Conservation (phyloP, 1,140 invertebrate genomes). For the Lasioglossum albipes region DNA sequence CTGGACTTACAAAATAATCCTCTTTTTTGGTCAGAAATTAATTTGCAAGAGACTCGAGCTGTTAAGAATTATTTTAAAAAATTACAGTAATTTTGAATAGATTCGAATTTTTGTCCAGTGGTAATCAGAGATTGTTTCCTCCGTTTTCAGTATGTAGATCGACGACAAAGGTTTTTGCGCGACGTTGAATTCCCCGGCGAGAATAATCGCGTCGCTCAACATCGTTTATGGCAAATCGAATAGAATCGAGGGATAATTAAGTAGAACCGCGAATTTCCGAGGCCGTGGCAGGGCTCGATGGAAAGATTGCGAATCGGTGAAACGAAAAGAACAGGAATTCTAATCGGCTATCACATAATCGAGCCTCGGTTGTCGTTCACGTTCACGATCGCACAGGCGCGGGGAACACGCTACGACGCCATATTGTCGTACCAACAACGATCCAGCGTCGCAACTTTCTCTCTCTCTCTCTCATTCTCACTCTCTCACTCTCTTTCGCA, state of each 20-base stretch:
- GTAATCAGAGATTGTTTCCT: too few species aligned
- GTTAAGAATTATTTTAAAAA: too few species aligned
- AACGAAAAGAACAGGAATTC: conserved; percentile 7
- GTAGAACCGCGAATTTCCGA: neutral
- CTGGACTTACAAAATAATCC: too few species aligned
- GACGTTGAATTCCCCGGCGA: neutral
- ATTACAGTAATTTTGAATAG: too few species aligned
- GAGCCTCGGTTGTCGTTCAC: conserved; percentile 20
- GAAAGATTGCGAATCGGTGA: conserved; percentile 36
- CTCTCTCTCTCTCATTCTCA: conserved; percentile 20
- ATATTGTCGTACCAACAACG: conserved; percentile 24
- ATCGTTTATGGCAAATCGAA: conserved; percentile 29
- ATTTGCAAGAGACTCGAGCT: too few species aligned
- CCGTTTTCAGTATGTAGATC: too few species aligned
- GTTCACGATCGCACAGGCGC: conserved; percentile 13
- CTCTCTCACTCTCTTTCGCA: conserved; percentile 6
- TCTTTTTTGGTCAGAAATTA: too few species aligned
- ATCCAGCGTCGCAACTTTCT: conserved; percentile 33
- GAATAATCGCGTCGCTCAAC: neutral
- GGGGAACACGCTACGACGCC: conserved; percentile 9
- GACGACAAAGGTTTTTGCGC: too few species aligned
- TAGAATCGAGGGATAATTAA: neutral
- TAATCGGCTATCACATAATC: conserved; percentile 48
- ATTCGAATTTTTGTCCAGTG: too few species aligned
- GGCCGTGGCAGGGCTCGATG: conserved; percentile 1